A percentile compares a stretch with the other conserved stretches of the same genome.
phyloP scores from a whole-genome alignment of 2,888 invertebrate species.

The Zelleria hepariella region DNA sequence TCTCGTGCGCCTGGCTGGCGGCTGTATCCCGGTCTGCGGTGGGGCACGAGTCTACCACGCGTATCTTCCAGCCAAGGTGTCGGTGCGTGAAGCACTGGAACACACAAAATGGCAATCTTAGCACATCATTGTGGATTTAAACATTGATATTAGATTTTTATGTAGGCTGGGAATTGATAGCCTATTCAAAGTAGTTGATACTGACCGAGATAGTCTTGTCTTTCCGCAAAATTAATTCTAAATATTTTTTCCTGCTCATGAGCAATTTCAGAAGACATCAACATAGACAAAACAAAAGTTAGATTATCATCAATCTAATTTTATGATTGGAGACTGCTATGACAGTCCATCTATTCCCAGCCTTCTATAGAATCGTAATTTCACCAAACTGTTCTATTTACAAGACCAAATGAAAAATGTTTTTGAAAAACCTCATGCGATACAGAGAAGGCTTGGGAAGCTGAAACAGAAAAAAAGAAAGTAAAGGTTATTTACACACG shows the following conservation, averaged over 20 bases:
- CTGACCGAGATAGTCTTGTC: no score
- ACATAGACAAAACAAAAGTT: no score
- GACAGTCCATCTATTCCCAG: background rate
- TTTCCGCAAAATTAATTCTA: no score
- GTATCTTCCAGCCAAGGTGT: slow-evolving; percentile 95
- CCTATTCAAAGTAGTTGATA: no score
- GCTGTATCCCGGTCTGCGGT: slow-evolving; percentile 68
- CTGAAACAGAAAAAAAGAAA: slow-evolving; percentile 68
- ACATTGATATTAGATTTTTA: background rate
- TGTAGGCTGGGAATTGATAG: background rate
- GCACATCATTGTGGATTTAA: background rate
- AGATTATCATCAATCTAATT: background rate
- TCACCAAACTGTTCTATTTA: slow-evolving; percentile 12
- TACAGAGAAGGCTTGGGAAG: slow-evolving; percentile 63
- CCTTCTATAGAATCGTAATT: background rate
- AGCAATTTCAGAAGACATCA: no score
- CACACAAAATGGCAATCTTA: slow-evolving; percentile 16
- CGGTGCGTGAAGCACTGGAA: slow-evolving; percentile 93
- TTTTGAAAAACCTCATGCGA: slow-evolving; percentile 52
- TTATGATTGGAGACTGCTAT: no score
- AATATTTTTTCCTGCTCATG: no score
- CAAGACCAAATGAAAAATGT: slow-evolving; percentile 21
- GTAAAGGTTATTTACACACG: slow-evolving; percentile 55
- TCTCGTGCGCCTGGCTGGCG: slow-evolving; percentile 44
- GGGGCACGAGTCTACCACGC: slow-evolving; percentile 88